A percentile compares a stretch with the other conserved stretches of the same genome.
These are phyloP conservation scores for Brassicogethes aeneus DNA, from an alignment of 2,888 invertebrate genomes.

Conservation along the genomic window DNA sequence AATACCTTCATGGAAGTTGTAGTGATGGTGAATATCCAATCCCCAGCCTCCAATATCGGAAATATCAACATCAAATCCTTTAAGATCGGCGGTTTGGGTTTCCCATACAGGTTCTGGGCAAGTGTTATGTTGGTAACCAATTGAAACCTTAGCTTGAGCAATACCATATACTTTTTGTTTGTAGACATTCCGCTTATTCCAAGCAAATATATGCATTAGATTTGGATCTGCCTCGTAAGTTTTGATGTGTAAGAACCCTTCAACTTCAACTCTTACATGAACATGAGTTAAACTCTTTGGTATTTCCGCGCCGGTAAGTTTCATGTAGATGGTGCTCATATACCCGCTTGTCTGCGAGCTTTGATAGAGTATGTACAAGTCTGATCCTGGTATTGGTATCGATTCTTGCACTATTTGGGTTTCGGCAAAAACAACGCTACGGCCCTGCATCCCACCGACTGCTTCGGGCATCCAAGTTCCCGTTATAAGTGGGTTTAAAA, in stretches of 20 bases:
- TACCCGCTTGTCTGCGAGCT: constrained; percentile 93
- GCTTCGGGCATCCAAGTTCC: constrained; percentile 88
- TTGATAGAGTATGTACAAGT: constrained; percentile 88
- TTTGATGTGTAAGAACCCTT: constrained; percentile 85
- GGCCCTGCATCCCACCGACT: constrained; percentile 73
- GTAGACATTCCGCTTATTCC: constrained; percentile 97
- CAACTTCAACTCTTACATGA: constrained; percentile 81
- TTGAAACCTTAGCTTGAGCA: constrained; percentile 77
- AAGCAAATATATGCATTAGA: constrained; percentile 90
- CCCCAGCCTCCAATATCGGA: constrained; percentile 98
- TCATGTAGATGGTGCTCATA: constrained; percentile 85
- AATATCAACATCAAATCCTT: constrained; percentile 90
- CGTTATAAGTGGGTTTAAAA: constrained; percentile 74
- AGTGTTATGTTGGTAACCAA: constrained; percentile 90
- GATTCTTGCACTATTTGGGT: constrained; percentile 96
- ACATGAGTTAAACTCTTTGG: constrained; percentile 79
- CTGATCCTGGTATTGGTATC: constrained; percentile 87
- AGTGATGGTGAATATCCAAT: constrained; percentile 94
- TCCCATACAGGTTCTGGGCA: constrained; percentile 90
- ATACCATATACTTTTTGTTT: constrained; percentile 90
- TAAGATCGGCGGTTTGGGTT: constrained; percentile 84
- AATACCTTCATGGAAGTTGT: constrained; percentile 97
- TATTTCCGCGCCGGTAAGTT: constrained; percentile 70
- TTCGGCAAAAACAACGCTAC: constrained; percentile 81
- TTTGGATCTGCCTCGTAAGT: constrained; percentile 95